Conservation (phyloP, 2,113 vertebrate genomes). For the Amphilophus citrinellus region DNA sequence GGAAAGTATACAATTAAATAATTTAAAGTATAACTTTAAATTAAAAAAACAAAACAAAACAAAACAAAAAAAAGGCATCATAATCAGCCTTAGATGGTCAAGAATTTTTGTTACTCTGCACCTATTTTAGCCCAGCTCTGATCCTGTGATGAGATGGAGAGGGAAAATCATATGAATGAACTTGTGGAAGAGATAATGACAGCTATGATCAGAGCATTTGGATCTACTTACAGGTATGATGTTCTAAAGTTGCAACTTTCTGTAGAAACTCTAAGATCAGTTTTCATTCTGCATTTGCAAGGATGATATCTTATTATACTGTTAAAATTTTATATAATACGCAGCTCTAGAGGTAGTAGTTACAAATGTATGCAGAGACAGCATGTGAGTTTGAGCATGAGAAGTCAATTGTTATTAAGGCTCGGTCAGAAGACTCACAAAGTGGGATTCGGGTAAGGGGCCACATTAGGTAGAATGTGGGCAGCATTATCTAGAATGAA, state of each 20-base stretch:
- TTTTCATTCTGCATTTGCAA: constrained; percentile 30
- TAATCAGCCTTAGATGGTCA: not conserved
- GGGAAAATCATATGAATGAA: constrained; percentile 10
- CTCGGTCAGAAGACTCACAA: constrained; percentile 51
- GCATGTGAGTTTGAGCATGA: constrained; percentile 46
- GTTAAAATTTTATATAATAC: constrained; percentile 38
- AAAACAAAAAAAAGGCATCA: not conserved
- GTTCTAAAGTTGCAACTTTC: constrained; percentile 21
- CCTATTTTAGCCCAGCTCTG: constrained; percentile 8
- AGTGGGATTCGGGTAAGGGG: constrained; percentile 14
- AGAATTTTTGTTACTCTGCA: not conserved
- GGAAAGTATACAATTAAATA: too few relatives aligned
- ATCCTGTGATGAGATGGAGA: constrained; percentile 7
- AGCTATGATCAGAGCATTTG: constrained; percentile 19
- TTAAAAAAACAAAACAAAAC: not conserved
- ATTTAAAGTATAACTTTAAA: not conserved
- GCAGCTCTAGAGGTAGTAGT: constrained; percentile 78
- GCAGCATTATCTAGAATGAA: constrained; percentile 17
- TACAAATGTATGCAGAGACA: constrained; percentile 67
- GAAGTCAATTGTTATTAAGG: constrained; percentile 63
- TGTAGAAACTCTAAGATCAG: constrained; percentile 31
- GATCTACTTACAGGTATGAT: constrained; percentile 28
- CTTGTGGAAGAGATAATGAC: constrained; percentile 9
- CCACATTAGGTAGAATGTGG: constrained; percentile 17
- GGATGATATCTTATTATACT: constrained; percentile 23